Conservation (phyloP, 2,113 vertebrate species). For the Steatornis caripensis region DNA sequence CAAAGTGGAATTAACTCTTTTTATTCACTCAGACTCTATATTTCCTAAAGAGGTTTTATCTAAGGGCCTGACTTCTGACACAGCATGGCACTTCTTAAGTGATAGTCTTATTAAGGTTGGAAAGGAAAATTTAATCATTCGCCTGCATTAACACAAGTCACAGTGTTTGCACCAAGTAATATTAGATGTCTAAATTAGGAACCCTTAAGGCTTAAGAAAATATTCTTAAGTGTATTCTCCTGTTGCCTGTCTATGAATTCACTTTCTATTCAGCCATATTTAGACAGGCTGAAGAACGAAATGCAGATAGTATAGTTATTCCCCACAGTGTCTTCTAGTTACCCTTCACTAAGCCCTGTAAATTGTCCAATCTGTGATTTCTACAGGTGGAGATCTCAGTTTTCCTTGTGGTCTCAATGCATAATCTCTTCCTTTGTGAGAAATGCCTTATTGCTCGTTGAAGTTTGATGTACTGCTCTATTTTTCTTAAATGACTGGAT, state of each 20-base stretch:
- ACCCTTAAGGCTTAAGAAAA: neutral
- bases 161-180: neutral
- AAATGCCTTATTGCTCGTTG: neutral
- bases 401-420: neutral
- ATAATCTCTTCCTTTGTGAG: neutral
- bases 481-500: conserved; percentile 8
- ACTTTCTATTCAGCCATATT: neutral
- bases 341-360: neutral
- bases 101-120: neutral
- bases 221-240: neutral
- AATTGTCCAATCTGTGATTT: neutral
- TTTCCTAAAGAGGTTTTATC: neutral
- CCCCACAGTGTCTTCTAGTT: neutral
- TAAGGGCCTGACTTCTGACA: neutral
- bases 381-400: neutral
- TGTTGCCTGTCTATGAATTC: neutral
- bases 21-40: neutral
- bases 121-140: neutral
- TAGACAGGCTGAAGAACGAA: neutral
- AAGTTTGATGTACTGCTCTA: neutral
- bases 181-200: neutral
- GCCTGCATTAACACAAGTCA: neutral
- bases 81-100: neutral
- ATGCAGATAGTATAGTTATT: neutral
- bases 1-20: neutral